Evolutionary conservation across 1,140 invertebrate species (phyloP), one percentile per base, ranked within the genome.

Genomic region (Heliconius hermathena): DNA sequence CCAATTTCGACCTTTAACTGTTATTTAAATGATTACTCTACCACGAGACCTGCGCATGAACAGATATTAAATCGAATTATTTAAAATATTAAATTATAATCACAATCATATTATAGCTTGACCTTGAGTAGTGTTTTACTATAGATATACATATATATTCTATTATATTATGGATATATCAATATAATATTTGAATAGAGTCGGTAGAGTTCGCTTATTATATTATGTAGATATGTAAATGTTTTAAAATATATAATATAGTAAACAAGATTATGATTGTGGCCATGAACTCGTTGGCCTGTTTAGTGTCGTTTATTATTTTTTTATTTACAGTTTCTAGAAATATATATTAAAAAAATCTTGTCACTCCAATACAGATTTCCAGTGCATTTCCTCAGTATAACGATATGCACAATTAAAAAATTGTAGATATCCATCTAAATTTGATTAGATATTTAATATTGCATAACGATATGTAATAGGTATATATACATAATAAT

Each of bases 211-310:
- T 66, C 22, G 60, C 16, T 22, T 57, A 66, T 66, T 66, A 66
- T 16, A 29, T 57, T 46, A 46, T 46, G 41, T 46, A 46, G 13
- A 20, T 57, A 57, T 57, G 54, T 57, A 22, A 57, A 57, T 66
- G 26, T 29, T 66, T 11, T 66, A 66, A 66, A 66, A 72, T 66
- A 66, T 66, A 66, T 66, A 66, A 26, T 66, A 66, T 79, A 81
- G 84, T 85, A 87, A 89, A 88, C 84, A 89, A 74, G 83, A 74
- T 85, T 83, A 83, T 86, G 84, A 81, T 82, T 77, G 9, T 88
- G 88, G 76, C 91, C 90, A 78, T 91, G 90, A 92, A 89, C 91
- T 83, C 84, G 9, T n/a, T 77, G 83, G 85, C 84, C 87, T 85
- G 85, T 85, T 85, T 86, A 87, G 80, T 85, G 82, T 77, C 80